A percentile compares a stretch with the other conserved stretches of the same genome.
Conservation (phyloP, 2,888 invertebrate genomes). For the Siphonodentalium dalli region DNA sequence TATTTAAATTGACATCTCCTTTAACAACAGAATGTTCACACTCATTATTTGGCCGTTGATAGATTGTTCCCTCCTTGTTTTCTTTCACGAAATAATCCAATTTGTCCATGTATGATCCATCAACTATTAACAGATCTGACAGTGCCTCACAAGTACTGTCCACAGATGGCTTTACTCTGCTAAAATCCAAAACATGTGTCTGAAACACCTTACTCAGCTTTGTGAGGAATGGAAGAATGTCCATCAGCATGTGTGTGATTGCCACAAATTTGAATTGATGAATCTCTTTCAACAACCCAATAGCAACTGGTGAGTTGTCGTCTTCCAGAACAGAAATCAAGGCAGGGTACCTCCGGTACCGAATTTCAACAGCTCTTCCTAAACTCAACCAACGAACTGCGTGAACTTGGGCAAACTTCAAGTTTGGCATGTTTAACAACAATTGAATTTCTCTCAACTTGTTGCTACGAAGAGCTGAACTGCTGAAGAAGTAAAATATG, state of each 20-base stretch:
- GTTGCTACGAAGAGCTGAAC: conserved; percentile 1
- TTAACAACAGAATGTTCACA: neutral
- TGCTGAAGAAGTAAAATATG: too few species aligned
- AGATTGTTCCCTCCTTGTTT: neutral
- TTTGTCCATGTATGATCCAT: conserved; percentile 16
- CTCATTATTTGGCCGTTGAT: conserved; percentile 1
- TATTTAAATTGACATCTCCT: neutral
- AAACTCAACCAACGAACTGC: conserved; percentile 19
- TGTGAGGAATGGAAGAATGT: conserved; percentile 12
- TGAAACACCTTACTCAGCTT: conserved; percentile 11
- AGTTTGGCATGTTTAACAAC: conserved; percentile 3
- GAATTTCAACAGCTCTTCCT: conserved; percentile 11
- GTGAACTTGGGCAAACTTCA: conserved; percentile 16
- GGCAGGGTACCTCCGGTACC: conserved; percentile 20
- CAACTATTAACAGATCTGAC: conserved; percentile 8
- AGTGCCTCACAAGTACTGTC: conserved; percentile 10
- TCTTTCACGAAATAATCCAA: neutral
- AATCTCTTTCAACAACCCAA: conserved; percentile 9
- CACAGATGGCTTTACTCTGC: conserved; percentile 2
- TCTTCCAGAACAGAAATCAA: conserved; percentile 2
- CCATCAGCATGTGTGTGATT: conserved; percentile 17
- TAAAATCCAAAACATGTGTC: conserved; percentile 9
- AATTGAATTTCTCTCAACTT: conserved; percentile 11
- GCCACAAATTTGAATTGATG: conserved; percentile 19
- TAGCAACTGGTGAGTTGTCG: neutral